Base-by-base conservation (phyloP, 2,888 invertebrate genomes). In the Drosophila cognata region DNA sequence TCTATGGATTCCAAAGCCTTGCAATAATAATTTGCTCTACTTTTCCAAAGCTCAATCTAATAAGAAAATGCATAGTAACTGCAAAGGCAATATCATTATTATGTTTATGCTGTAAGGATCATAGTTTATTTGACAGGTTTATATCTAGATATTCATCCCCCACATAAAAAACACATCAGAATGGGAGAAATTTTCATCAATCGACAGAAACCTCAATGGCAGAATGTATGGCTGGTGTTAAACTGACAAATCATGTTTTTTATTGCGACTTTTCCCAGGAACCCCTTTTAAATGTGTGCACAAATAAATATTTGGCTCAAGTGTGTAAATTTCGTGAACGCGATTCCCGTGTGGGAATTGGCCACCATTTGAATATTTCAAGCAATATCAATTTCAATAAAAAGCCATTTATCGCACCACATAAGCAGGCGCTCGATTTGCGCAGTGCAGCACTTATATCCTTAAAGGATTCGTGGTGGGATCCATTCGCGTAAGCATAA, bases 371-470 rank as follows among this genome's bases (percentile, higher is more conserved):
- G 81, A 89, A 89, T 88, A 84, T 83, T 84, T 84, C 77, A 81
- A 69, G 84, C 84, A 89, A 92, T 92, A 93, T 92, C 93, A 91
- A 92, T 92, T 92, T 92, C 92, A 92, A 91, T 92, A 91, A 92
- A 91, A 91, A 91, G 79, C 91, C 91, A 92, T 91, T 92, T 91
- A 91, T 84, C 79, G 90, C 84, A 88, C 87, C 90, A 89, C 90
- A 90, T 89, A 91, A 90, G 91, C 85, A 77, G 79, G 48, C 67
- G 68, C 74, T 57, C 31, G 29, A 50, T 50, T 29, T 51, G 51
- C 51, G 25, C 46, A 25, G 46, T 25, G 28, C 28, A 50, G 6
- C 28, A 29, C 51, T 72, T 66, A 80, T 76, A 81, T 87, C 77
- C 89, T 82, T 81, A 55, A 77, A 81, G 88, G 84, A 84, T 85